Conservation (phyloP, 2,113 vertebrate species). For the Morone chrysops region DNA sequence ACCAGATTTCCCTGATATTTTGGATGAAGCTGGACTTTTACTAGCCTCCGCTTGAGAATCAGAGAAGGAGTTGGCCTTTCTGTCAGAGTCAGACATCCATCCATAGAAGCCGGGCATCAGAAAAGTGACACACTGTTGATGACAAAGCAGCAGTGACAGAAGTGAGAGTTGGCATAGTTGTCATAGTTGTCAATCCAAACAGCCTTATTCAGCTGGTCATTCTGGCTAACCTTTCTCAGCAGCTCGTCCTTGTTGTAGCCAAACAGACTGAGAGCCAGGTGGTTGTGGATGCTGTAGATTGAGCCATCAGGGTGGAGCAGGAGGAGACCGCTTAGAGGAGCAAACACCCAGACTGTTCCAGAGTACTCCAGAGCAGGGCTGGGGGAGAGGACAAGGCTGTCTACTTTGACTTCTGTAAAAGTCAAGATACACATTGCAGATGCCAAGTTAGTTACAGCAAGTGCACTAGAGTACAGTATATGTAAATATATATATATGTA, state of each 20-base stretch:
- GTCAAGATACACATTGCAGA: not conserved
- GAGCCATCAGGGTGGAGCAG: slow-evolving; percentile 88
- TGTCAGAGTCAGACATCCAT: slow-evolving; percentile 78
- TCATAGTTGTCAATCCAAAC: not conserved
- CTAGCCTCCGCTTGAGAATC: slow-evolving; percentile 16
- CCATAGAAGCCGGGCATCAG: slow-evolving; percentile 93
- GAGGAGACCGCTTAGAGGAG: slow-evolving; percentile 88
- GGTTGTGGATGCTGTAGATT: slow-evolving; percentile 88
- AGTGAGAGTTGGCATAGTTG: not conserved
- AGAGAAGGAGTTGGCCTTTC: slow-evolving; percentile 54
- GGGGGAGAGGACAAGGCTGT: slow-evolving; percentile 34
- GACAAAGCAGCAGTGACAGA: slow-evolving; percentile 49
- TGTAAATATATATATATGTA: not conserved
- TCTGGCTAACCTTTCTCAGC: slow-evolving; percentile 88
- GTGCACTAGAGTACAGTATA: not conserved
- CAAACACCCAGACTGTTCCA: slow-evolving; percentile 88
- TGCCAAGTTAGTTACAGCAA: not conserved
- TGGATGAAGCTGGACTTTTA: slow-evolving; percentile 46
- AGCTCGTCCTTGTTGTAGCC: slow-evolving; percentile 89
- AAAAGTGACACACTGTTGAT: slow-evolving; percentile 89
- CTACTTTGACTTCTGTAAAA: slow-evolving; percentile 52
- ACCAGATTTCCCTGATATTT: slow-evolving; percentile 64
- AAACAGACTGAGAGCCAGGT: slow-evolving; percentile 88
- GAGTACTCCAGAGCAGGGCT: slow-evolving; percentile 78
- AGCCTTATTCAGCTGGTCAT: not conserved